Conservation (phyloP, 1,140 invertebrate species). For the Bombus terrestris region DNA sequence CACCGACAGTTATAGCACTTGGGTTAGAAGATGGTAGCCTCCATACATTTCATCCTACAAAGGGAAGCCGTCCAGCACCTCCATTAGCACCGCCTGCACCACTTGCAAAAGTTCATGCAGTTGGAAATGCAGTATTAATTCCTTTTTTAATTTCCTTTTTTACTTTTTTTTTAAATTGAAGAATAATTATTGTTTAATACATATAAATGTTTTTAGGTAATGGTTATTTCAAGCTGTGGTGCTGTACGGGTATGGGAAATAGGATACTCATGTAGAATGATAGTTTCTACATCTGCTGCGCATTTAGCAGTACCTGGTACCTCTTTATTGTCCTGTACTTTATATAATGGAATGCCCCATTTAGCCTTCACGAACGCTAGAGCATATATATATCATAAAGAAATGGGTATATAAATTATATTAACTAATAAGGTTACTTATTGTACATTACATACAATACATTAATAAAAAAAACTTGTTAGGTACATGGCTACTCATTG, state of each 20-base stretch:
- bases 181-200: background rate
- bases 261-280: constrained; percentile 74
- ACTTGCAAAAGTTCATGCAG: constrained; percentile 80
- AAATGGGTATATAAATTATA: constrained; percentile 75
- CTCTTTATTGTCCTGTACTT: constrained; percentile 75
- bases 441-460: background rate
- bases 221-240: constrained; percentile 80
- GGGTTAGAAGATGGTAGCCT: constrained; percentile 87
- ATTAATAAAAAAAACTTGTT: constrained; percentile 14
- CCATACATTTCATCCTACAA: constrained; percentile 84
- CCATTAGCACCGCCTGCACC: constrained; percentile 86
- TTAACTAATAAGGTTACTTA: background rate
- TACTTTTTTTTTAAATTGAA: background rate
- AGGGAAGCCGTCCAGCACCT: constrained; percentile 84
- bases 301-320: constrained; percentile 78
- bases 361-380: constrained; percentile 79
- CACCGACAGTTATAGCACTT: constrained; percentile 83
- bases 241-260: constrained; percentile 81
- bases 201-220: constrained; percentile 68
- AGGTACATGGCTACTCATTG: constrained; percentile 82
- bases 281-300: constrained; percentile 78
- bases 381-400: constrained; percentile 80
- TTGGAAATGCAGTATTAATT: constrained; percentile 74
- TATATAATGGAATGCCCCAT: constrained; percentile 81
- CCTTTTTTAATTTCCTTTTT: background rate